Percentiles rank a stretch among this genome's conserved stretches.
Evolutionary conservation across 2,888 invertebrate genomes (phyloP).

Genomic region (Cinara cedri): DNA sequence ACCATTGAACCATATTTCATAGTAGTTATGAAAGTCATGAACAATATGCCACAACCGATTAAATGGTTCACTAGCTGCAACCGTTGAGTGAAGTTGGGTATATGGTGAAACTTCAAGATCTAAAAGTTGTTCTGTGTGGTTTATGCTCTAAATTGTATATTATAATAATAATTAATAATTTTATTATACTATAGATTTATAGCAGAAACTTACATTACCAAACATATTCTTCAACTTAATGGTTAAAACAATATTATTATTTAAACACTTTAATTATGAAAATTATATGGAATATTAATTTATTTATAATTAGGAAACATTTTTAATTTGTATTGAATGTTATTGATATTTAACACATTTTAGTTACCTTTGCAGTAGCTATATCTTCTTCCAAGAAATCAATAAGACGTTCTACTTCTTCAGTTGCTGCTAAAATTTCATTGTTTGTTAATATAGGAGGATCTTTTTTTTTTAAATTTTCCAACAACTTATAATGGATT

Average conservation of each 20-base stretch:
- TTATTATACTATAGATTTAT: not conserved
- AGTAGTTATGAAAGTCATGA: conserved; percentile 76
- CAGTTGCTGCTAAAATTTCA: conserved; percentile 80
- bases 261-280: no score
- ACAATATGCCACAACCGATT: conserved; percentile 85
- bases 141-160: conserved; percentile 67
- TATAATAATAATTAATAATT: no score
- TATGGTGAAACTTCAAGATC: conserved; percentile 82
- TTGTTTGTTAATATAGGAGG: conserved; percentile 82
- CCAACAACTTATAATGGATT: conserved; percentile 76
- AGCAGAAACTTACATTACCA: not conserved
- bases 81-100: conserved; percentile 74
- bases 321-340: not conserved
- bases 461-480: conserved; percentile 78
- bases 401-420: conserved; percentile 74
- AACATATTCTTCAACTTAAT: no score
- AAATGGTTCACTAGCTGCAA: conserved; percentile 77
- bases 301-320: not conserved
- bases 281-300: not conserved
- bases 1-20: conserved; percentile 75
- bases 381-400: conserved; percentile 69
- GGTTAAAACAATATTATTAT: not conserved
- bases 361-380: conserved; percentile 63
- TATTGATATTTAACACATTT: not conserved
- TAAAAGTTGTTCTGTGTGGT: conserved; percentile 79